phyloP scores from a whole-genome alignment of 2,888 invertebrate species.

The Criorhina ranunculi region DNA sequence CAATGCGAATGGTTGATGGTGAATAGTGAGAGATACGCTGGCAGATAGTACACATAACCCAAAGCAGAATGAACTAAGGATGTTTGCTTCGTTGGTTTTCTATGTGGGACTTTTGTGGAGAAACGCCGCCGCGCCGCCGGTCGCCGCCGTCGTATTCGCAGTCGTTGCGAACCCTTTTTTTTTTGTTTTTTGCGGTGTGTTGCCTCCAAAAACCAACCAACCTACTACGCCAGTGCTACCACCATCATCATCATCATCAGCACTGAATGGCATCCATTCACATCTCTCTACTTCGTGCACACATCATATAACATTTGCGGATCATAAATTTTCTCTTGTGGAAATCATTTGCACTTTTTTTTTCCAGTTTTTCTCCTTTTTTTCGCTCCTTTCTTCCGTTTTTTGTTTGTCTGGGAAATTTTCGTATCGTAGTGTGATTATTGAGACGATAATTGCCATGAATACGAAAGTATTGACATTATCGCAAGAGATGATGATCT shows the following conservation, averaged over 20 bases:
- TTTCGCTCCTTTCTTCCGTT: neutral
- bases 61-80: slow-evolving; percentile 69
- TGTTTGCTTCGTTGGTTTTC: slow-evolving; percentile 76
- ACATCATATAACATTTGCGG: slow-evolving; percentile 77
- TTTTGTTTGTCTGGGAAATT: slow-evolving; percentile 43
- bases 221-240: slow-evolving; percentile 37
- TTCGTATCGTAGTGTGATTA: slow-evolving; percentile 70
- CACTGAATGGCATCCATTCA: slow-evolving; percentile 75
- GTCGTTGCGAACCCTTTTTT: slow-evolving; percentile 62
- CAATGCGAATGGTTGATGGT: slow-evolving; percentile 49
- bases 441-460: slow-evolving; percentile 75
- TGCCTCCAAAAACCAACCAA: slow-evolving; percentile 61
- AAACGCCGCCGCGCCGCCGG: slow-evolving; percentile 30
- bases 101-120: slow-evolving; percentile 61
- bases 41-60: slow-evolving; percentile 38
- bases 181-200: slow-evolving; percentile 60
- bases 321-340: slow-evolving; percentile 77
- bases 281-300: slow-evolving; percentile 70
- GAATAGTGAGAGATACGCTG: slow-evolving; percentile 53
- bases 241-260: slow-evolving; percentile 51
- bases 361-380: slow-evolving; percentile 31
- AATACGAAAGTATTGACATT: slow-evolving; percentile 73
- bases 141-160: slow-evolving; percentile 28
- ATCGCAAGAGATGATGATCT: slow-evolving; percentile 31
- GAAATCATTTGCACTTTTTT: slow-evolving; percentile 75